phyloP scores from a whole-genome alignment of 2,113 vertebrate species.

The Pycnonotus jocosus region DNA sequence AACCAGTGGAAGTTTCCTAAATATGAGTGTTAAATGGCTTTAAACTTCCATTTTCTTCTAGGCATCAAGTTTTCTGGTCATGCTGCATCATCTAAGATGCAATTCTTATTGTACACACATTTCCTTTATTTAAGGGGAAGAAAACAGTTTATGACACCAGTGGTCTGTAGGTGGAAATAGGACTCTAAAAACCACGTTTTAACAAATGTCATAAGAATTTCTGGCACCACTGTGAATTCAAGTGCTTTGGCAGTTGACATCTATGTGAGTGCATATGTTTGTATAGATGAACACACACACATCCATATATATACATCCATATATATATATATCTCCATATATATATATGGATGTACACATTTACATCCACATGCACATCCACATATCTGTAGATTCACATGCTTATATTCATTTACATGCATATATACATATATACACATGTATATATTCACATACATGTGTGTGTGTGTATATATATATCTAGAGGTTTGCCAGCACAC shows the following conservation, averaged over 20 bases:
- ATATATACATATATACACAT: neutral
- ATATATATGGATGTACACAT: neutral
- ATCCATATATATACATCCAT: neutral
- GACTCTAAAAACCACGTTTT: neutral
- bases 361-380: neutral
- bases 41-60: neutral
- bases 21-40: neutral
- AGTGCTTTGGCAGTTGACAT: neutral
- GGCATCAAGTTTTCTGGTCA: neutral
- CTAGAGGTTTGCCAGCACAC: neutral
- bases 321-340: no score
- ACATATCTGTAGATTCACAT: neutral
- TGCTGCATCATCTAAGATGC: neutral
- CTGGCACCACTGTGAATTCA: neutral
- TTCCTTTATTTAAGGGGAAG: neutral
- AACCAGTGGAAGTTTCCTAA: neutral
- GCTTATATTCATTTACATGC: neutral
- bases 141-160: neutral
- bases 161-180: neutral
- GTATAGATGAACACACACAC: neutral
- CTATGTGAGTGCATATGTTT: neutral
- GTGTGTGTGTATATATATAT: no score
- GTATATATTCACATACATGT: neutral
- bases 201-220: neutral
- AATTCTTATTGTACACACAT: neutral